phyloP scores from a whole-genome alignment of 2,113 vertebrate species.

The Smithornis capensis region DNA sequence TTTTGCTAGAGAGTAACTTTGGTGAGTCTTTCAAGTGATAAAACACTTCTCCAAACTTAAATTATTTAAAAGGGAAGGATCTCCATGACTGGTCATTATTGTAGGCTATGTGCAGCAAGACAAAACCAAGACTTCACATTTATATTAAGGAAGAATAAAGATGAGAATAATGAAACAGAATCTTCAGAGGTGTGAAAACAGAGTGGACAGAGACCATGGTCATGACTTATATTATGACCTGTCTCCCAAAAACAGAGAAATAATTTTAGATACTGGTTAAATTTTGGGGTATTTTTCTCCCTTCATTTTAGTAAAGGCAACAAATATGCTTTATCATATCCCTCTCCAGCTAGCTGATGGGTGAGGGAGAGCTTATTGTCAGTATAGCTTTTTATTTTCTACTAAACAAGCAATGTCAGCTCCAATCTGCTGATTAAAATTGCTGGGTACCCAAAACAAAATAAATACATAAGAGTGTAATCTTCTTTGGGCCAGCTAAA shows the following conservation, averaged over 20 bases:
- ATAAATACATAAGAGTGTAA: not conserved
- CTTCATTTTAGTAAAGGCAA: not conserved
- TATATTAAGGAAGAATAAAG: not conserved
- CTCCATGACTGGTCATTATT: not conserved
- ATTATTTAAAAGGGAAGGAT: not conserved
- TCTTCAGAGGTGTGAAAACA: not conserved
- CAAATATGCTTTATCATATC: not conserved
- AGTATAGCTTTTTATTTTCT: not conserved
- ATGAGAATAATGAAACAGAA: not conserved
- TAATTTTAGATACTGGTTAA: not conserved
- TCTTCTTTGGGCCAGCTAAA: not conserved
- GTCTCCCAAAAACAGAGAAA: not conserved
- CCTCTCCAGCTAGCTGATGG: not conserved
- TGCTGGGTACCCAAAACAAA: not conserved
- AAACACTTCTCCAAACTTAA: not conserved
- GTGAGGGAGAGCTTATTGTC: accelerated
- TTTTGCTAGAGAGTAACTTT: not conserved
- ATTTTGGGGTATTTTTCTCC: not conserved
- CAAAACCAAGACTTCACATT: not conserved
- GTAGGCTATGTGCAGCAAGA: not conserved
- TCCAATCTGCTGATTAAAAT: not conserved
- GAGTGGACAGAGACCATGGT: not conserved
- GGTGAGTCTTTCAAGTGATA: not conserved
- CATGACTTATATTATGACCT: not conserved
- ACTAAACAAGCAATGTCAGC: not conserved